These are phyloP conservation scores for Leptopilina syphax DNA, from an alignment of 2,888 invertebrate genomes.

Conservation along the genomic window DNA sequence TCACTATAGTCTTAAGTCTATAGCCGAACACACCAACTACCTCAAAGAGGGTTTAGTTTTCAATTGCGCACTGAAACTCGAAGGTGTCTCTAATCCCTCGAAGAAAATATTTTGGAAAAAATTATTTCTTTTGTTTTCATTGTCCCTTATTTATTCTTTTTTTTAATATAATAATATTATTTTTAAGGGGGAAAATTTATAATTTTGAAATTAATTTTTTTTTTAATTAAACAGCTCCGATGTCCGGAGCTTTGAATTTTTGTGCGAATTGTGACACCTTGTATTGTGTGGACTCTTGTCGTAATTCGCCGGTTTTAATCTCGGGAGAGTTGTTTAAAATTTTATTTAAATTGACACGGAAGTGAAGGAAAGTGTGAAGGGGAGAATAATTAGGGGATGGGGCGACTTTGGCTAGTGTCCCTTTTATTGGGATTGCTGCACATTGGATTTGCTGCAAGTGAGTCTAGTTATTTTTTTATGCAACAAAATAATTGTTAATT, in stretches of 20 bases:
- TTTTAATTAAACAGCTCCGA: slow-evolving; percentile 19
- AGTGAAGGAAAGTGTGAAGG: slow-evolving; percentile 41
- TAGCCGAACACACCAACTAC: slow-evolving; percentile 69
- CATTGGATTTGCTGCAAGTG: slow-evolving; percentile 62
- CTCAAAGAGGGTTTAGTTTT: slow-evolving; percentile 70
- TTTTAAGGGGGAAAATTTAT: no score
- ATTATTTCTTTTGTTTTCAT: slow-evolving; percentile 12
- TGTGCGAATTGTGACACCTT: not conserved
- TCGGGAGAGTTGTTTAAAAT: not conserved
- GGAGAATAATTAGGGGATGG: slow-evolving; percentile 56
- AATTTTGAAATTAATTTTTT: no score
- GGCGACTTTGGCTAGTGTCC: slow-evolving; percentile 55
- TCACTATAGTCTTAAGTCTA: slow-evolving; percentile 63
- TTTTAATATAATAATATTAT: no score
- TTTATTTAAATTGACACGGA: not conserved
- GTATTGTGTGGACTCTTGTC: not conserved
- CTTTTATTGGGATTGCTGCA: slow-evolving; percentile 64
- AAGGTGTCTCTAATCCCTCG: slow-evolving; percentile 63
- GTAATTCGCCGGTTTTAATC: not conserved
- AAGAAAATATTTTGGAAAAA: not conserved
- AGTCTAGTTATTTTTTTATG: slow-evolving; percentile 45
- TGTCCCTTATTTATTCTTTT: no score
- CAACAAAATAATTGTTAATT: no score
- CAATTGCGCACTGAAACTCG: slow-evolving; percentile 71
- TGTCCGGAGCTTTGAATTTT: slow-evolving; percentile 25